Base-by-base conservation (phyloP, 2,888 invertebrate species). In the Rugalucina vietnamica region DNA sequence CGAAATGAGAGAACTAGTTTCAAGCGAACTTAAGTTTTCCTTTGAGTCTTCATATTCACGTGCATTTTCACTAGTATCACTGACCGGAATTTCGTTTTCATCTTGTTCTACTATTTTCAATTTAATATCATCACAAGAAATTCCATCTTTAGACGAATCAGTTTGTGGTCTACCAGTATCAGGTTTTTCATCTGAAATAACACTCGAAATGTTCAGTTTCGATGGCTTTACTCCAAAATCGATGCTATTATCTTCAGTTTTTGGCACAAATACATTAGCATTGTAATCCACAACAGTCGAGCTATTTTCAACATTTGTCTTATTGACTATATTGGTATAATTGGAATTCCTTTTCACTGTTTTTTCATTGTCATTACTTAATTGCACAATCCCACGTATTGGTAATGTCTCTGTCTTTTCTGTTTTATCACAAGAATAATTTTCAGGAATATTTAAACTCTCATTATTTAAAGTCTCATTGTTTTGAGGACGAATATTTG, bases 221-320 rank as follows among this genome's bases (percentile, higher is more conserved):
- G 29, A 65, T 65, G 65, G 65, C 65, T 65, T 34, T 65, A 65
- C 65, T 65, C 65, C 65, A 65, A 65, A 65, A 65, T 65, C 21
- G 5, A 65, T 34, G 5, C 21, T 65, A 60, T 60, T 60, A 82
- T 57, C 82, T 77, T 79, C 80, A 75, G 39, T 37, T 84, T 86
- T 86, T 84, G 86, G 86, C 86, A 86, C 74, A 60, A 82, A 54
- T 37, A 84, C 73, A 77, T 82, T 84, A 27, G 60, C 81, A 81
- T 82, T 84, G 77, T 86, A 72, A 71, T 84, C 84, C 34, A 65
- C 4, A 65, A 34, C 34, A 34, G 65, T 34, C 32, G 65, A 34
- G 34, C 18, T 3, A 34, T 34, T 65, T 65, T 34, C 65, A 65
- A 65, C 4, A 32, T 34, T 10, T 34, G 21, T 34, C 3, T 65